These are phyloP conservation scores for Pteropus alecto DNA, from an alignment of 2,113 vertebrate genomes.

Conservation along the genomic window DNA sequence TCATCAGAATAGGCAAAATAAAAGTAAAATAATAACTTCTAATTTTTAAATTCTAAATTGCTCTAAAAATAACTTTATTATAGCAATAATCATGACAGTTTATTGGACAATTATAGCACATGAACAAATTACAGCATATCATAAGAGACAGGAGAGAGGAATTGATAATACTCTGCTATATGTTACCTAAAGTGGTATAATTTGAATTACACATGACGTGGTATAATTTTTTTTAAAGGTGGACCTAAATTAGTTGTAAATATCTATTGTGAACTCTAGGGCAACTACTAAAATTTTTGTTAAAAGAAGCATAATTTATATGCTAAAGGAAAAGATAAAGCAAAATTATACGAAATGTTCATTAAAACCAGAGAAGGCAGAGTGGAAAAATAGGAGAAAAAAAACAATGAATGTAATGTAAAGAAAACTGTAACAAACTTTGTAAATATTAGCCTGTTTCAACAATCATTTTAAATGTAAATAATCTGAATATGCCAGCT, in stretches of 20 bases:
- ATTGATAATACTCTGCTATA: background rate
- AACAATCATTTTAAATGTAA: background rate
- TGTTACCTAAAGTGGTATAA: background rate
- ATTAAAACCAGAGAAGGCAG: background rate
- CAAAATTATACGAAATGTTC: background rate
- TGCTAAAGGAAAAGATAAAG: background rate
- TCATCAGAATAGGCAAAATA: background rate
- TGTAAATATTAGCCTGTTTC: background rate
- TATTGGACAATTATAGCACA: background rate
- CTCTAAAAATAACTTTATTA: background rate
- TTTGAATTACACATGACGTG: background rate
- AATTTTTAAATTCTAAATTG: background rate
- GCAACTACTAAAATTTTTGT: background rate
- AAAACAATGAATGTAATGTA: background rate
- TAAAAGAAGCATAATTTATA: background rate
- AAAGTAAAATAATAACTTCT: background rate
- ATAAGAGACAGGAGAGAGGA: background rate
- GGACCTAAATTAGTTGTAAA: background rate
- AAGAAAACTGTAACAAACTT: background rate
- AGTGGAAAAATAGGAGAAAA: background rate
- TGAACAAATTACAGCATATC: background rate
- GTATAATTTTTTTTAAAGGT: background rate
- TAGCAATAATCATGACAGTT: background rate
- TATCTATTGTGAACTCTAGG: background rate
- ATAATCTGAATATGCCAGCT: background rate